phyloP scores from a whole-genome alignment of 1,140 invertebrate genomes.

The Drosophila quadrilineata region DNA sequence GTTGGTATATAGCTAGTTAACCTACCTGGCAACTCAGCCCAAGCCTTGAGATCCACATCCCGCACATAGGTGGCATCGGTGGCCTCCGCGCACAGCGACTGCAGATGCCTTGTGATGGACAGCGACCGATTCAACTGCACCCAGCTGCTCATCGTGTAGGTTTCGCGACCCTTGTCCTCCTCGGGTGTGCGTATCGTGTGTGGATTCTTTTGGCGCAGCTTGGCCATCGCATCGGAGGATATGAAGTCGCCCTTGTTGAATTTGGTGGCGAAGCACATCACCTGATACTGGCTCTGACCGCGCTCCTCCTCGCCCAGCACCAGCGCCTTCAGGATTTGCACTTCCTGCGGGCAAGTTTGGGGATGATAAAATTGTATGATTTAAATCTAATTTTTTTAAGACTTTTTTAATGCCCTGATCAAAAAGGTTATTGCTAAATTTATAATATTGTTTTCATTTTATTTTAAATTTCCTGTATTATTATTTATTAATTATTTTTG shows the following conservation, averaged over 20 bases:
- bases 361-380: background rate
- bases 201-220: conserved; percentile 95
- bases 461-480: too few relatives aligned
- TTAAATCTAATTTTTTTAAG: too few relatives aligned
- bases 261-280: conserved; percentile 95
- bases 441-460: background rate
- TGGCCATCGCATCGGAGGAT: conserved; percentile 97
- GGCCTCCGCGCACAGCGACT: conserved; percentile 89
- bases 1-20: too few relatives aligned
- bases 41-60: conserved; percentile 89
- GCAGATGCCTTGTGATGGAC: conserved; percentile 89
- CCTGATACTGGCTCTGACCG: conserved; percentile 94
- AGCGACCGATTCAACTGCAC: conserved; percentile 86
- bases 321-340: conserved; percentile 94
- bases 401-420: too few relatives aligned
- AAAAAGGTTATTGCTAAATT: too few relatives aligned
- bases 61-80: conserved; percentile 89
- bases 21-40: conserved; percentile 89
- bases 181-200: conserved; percentile 92
- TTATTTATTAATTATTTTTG: too few relatives aligned
- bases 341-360: conserved; percentile 86
- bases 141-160: conserved; percentile 91
- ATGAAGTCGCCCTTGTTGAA: conserved; percentile 96
- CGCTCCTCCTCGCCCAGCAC: conserved; percentile 98
- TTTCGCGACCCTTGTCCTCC: conserved; percentile 91